phyloP scores from a whole-genome alignment of 2,888 invertebrate species.

The Meteorus cinctellus region DNA sequence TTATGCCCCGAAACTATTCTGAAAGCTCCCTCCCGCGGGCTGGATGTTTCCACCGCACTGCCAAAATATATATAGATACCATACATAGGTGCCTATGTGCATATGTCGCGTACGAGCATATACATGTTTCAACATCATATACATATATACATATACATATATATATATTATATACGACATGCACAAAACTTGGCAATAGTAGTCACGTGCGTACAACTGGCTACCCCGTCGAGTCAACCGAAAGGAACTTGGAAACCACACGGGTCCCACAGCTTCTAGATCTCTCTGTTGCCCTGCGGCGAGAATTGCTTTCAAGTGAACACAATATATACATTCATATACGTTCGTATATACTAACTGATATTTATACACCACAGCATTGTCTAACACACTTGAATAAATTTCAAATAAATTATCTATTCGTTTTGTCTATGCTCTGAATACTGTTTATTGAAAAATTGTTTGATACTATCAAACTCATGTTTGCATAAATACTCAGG shows the following conservation, averaged over 20 bases:
- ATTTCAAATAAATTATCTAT: not conserved
- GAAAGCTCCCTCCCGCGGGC: not conserved
- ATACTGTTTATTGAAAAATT: too few relatives aligned
- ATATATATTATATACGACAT: conserved; percentile 1
- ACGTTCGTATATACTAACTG: not conserved
- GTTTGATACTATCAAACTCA: too few relatives aligned
- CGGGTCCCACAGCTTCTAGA: conserved; percentile 6
- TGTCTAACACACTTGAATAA: not conserved
- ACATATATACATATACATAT: not conserved
- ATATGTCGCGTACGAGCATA: not conserved
- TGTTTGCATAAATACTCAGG: too few relatives aligned
- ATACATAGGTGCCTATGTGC: not conserved
- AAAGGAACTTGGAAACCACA: conserved; percentile 35
- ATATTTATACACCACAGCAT: not conserved
- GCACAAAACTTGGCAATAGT: conserved; percentile 26
- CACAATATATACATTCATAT: not conserved
- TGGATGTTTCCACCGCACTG: not conserved
- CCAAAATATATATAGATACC: not conserved
- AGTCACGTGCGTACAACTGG: conserved; percentile 24
- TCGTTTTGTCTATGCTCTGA: too few relatives aligned
- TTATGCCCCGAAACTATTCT: conserved; percentile 21
- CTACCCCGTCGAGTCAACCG: conserved; percentile 27
- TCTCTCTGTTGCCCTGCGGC: conserved; percentile 11
- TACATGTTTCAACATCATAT: not conserved
- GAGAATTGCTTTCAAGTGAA: conserved; percentile 16